phyloP scores from a whole-genome alignment of 2,888 invertebrate genomes.

The Leptogaster cylindrica region DNA sequence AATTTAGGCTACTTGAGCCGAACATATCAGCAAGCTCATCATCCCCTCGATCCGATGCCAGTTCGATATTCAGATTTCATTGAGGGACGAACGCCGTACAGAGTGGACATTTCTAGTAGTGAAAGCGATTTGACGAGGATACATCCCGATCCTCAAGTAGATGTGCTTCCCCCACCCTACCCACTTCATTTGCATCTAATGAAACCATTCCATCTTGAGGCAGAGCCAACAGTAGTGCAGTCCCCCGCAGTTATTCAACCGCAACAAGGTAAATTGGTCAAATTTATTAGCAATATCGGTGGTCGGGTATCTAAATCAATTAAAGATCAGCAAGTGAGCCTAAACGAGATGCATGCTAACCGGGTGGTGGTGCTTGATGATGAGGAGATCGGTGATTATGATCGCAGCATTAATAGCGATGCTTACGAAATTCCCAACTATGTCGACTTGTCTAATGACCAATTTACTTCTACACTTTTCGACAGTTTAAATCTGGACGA shows the following conservation, averaged over 20 bases:
- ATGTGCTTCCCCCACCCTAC: conserved; percentile 58
- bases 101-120: conserved; percentile 69
- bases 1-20: not conserved
- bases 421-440: not conserved
- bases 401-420: not conserved
- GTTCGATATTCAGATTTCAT: conserved; percentile 63
- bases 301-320: conserved; percentile 34
- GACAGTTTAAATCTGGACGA: not conserved
- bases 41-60: not conserved
- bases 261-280: conserved; percentile 37
- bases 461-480: conserved; percentile 8
- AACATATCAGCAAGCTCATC: not conserved
- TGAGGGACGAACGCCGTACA: conserved; percentile 73
- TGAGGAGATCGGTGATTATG: not conserved
- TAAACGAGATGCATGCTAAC: conserved; percentile 30
- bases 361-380: conserved; percentile 20
- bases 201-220: conserved; percentile 58
- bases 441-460: not conserved
- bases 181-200: conserved; percentile 55
- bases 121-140: conserved; percentile 21
- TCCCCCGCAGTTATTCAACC: conserved; percentile 54
- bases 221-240: conserved; percentile 56
- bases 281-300: conserved; percentile 31
- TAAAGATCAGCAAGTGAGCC: not conserved
- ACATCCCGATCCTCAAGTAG: conserved; percentile 54